Percentiles rank a stretch among this genome's conserved stretches.
These are phyloP conservation scores for Todus mexicanus DNA, from an alignment of 2,797 vertebrate genomes.

Conservation along the genomic window DNA sequence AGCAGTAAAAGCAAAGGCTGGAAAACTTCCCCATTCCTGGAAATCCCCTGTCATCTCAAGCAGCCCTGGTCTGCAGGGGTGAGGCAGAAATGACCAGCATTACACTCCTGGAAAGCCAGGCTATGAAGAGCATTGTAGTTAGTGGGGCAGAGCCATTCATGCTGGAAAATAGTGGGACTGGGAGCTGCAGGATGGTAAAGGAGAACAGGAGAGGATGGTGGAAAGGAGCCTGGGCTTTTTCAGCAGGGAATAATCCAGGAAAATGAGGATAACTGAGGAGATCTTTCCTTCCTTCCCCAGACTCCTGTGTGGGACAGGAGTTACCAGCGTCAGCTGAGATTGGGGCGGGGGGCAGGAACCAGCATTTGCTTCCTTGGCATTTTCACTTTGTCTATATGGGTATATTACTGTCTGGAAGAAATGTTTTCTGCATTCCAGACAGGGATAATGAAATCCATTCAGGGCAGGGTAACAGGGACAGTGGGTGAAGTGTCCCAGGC, in stretches of 20 bases:
- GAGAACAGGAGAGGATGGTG: neutral
- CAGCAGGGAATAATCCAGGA: neutral
- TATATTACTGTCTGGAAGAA: neutral
- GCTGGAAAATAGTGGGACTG: neutral
- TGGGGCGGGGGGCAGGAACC: neutral
- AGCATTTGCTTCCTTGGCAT: neutral
- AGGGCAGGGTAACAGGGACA: neutral
- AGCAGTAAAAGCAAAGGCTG: neutral
- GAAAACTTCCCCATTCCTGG: neutral
- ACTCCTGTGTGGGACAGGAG: neutral
- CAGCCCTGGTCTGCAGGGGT: neutral
- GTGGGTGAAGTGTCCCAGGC: neutral
- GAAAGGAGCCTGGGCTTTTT: neutral
- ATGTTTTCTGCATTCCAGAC: neutral
- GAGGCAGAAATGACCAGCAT: neutral
- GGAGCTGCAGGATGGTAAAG: neutral
- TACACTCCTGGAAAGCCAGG: neutral
- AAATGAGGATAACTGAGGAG: neutral
- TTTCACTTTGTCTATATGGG: neutral
- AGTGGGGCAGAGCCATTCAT: accelerated
- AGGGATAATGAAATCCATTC: neutral
- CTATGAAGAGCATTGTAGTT: neutral
- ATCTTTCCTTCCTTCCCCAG: neutral
- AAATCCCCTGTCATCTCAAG: constrained; percentile 1
- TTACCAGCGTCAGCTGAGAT: neutral